Conservation (phyloP, 2,888 invertebrate genomes). For the Athrips mouffetella region DNA sequence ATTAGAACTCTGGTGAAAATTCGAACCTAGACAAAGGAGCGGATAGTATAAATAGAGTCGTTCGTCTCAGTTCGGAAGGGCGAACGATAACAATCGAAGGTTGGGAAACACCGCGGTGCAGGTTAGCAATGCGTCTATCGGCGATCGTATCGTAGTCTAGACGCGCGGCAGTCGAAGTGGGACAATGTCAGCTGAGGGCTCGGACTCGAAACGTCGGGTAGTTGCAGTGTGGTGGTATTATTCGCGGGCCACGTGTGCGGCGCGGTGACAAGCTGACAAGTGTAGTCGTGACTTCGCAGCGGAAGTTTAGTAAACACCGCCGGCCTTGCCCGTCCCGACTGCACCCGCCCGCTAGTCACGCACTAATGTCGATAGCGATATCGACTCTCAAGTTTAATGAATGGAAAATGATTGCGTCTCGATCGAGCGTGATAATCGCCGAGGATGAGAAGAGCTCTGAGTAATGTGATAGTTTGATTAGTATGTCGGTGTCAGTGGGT, state of each 20-base stretch:
- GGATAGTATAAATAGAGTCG: slow-evolving; percentile 6
- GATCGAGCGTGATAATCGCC: slow-evolving; percentile 53
- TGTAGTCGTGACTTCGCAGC: slow-evolving; percentile 46
- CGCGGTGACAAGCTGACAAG: slow-evolving; percentile 56
- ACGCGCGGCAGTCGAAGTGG: slow-evolving; percentile 46
- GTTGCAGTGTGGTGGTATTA: slow-evolving; percentile 56
- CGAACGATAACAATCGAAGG: slow-evolving; percentile 27
- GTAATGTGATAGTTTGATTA: slow-evolving; percentile 8
- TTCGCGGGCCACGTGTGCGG: slow-evolving; percentile 74
- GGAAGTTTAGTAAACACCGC: slow-evolving; percentile 73
- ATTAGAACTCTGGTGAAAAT: too few species aligned
- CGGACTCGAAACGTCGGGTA: slow-evolving; percentile 10
- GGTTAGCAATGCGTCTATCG: slow-evolving; percentile 52
- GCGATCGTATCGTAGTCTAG: slow-evolving; percentile 62
- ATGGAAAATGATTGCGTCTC: slow-evolving; percentile 55
- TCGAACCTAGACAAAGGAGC: background rate
- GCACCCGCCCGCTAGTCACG: slow-evolving; percentile 52
- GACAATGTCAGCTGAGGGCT: slow-evolving; percentile 12
- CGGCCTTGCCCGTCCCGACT: slow-evolving; percentile 71
- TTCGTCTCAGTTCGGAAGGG: slow-evolving; percentile 14
- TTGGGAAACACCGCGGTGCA: slow-evolving; percentile 32
- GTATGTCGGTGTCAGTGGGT: background rate
- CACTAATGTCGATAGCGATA: slow-evolving; percentile 47
- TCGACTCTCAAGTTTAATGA: slow-evolving; percentile 38
- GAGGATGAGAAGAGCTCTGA: slow-evolving; percentile 41